Percentiles rank a stretch among this genome's conserved stretches.
phyloP scores from a whole-genome alignment of 1,140 invertebrate genomes.

The Tetragnatha versicolor region DNA sequence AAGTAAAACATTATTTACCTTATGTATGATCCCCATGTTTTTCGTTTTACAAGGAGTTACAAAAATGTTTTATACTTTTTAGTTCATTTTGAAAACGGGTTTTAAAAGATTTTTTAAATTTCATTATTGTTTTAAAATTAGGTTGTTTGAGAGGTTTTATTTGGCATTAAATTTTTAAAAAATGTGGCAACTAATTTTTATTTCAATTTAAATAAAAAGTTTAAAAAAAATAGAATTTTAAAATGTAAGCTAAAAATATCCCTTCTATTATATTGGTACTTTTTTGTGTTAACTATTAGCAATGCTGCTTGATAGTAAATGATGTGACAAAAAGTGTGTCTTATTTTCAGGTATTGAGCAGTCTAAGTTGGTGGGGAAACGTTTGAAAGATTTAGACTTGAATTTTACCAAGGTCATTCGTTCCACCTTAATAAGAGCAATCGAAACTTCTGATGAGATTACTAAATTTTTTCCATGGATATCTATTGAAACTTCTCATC shows the following conservation, averaged over 20 bases:
- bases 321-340: not conserved
- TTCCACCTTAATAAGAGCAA: constrained; percentile 93
- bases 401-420: constrained; percentile 80
- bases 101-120: no score
- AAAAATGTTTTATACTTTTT: no score
- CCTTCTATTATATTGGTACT: not conserved
- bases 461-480: constrained; percentile 70
- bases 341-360: constrained; percentile 76
- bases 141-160: no score
- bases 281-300: not conserved
- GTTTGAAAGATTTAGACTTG: constrained; percentile 73
- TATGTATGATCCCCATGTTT: no score
- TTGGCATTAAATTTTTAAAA: not conserved
- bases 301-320: not conserved
- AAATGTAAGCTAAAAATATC: not conserved
- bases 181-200: not conserved
- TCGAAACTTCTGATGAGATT: constrained; percentile 90
- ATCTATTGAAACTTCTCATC: constrained; percentile 71
- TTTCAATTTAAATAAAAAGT: not conserved
- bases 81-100: no score
- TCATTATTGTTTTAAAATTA: no score
- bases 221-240: not conserved
- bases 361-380: constrained; percentile 79
- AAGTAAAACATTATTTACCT: no score
- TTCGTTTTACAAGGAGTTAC: no score